A percentile compares a stretch with the other conserved stretches of the same genome.
Evolutionary conservation across 2,888 invertebrate genomes (phyloP).

Genomic region (Acanthoscelides obtectus): DNA sequence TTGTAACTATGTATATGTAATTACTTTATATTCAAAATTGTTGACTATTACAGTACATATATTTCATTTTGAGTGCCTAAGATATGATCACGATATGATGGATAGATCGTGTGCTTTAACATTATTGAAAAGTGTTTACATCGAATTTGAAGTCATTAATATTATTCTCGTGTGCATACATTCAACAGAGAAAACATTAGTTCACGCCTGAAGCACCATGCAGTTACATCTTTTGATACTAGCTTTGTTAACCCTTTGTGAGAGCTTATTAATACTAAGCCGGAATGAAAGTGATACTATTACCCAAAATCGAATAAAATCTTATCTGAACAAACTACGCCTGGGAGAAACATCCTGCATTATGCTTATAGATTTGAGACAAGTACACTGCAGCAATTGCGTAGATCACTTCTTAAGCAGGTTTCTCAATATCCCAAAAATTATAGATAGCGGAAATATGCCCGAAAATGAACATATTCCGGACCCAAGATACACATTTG

Average conservation of each 20-base stretch:
- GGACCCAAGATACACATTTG: background rate
- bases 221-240: background rate
- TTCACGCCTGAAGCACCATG: background rate
- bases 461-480: background rate
- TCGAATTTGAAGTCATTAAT: background rate
- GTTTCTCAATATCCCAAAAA: background rate
- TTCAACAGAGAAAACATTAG: background rate
- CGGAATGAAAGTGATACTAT: background rate
- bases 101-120: background rate
- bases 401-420: background rate
- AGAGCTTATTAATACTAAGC: background rate
- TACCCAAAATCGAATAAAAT: background rate
- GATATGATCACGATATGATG: no score
- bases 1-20: no score
- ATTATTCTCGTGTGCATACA: background rate
- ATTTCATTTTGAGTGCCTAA: no score
- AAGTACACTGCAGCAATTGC: background rate
- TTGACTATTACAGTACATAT: no score
- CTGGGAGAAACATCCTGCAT: background rate
- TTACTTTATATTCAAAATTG: no score
- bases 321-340: background rate
- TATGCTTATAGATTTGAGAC: background rate
- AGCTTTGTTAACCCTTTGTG: background rate
- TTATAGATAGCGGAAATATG: background rate
- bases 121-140: background rate